Evolutionary conservation across 2,113 vertebrate species (phyloP).

Genomic region (Orientallactaga bullata): DNA sequence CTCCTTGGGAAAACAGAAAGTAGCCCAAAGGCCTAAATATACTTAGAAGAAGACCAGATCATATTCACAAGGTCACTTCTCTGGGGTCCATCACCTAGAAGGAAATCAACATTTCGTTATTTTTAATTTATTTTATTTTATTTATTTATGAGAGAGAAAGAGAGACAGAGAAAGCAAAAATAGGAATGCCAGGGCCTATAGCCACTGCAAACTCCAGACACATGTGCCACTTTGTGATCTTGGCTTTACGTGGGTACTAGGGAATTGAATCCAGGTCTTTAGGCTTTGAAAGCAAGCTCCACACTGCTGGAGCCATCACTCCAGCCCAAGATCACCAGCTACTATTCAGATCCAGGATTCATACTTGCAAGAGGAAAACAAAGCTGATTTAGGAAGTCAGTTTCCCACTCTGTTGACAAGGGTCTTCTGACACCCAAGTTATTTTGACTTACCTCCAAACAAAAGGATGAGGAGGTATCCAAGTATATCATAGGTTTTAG

Average conservation of each 20-base stretch:
- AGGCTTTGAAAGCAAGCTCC: no score
- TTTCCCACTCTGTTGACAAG: background rate
- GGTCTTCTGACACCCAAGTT: background rate
- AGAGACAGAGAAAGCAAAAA: no score
- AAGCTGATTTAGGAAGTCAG: background rate
- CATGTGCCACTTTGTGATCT: no score
- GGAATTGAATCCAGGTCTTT: no score
- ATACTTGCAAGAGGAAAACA: background rate
- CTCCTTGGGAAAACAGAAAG: conserved; percentile 7
- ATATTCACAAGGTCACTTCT: background rate
- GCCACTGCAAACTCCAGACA: no score
- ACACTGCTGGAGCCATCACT: no score
- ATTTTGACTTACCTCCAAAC: background rate
- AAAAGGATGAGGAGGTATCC: background rate
- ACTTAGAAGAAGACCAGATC: background rate
- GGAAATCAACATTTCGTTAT: background rate
- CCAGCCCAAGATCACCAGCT: background rate
- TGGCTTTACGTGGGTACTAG: no score
- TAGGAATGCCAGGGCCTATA: no score
- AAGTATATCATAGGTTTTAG: background rate
- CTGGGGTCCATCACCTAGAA: background rate
- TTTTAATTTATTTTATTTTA: no score
- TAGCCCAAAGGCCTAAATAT: background rate
- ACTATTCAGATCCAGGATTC: background rate
- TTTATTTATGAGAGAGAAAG: no score